Evolutionary conservation across 2,113 vertebrate genomes (phyloP).

Genomic region (Ptilonorhynchus violaceus): DNA sequence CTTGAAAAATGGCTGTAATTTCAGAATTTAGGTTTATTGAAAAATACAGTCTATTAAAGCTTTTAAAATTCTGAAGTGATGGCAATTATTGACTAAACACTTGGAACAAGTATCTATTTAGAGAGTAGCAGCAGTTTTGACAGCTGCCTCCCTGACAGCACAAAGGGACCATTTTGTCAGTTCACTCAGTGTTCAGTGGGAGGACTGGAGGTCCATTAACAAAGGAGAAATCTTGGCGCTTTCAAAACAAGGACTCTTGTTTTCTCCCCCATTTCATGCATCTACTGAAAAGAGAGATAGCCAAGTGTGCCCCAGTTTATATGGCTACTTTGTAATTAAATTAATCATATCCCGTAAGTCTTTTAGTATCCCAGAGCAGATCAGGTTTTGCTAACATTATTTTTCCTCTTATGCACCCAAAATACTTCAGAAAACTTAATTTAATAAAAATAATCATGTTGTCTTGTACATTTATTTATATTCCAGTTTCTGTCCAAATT

Average conservation of each 20-base stretch:
- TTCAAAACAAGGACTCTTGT: neutral
- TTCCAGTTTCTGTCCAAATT: neutral
- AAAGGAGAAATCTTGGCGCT: neutral
- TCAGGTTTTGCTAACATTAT: neutral
- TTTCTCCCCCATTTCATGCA: neutral
- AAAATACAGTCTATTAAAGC: neutral
- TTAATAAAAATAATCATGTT: neutral
- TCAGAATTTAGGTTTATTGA: neutral
- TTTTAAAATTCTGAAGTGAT: neutral
- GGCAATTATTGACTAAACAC: neutral
- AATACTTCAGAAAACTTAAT: neutral
- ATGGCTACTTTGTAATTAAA: neutral
- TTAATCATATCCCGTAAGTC: neutral
- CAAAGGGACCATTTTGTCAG: slow-evolving; percentile 18
- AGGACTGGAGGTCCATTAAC: neutral
- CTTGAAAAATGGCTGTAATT: neutral
- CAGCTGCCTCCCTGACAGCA: slow-evolving; percentile 2
- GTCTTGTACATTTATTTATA: neutral
- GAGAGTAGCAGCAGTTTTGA: neutral
- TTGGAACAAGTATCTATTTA: neutral
- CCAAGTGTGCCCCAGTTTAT: neutral
- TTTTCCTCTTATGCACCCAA: neutral
- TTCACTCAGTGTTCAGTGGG: neutral
- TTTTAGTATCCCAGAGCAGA: neutral
- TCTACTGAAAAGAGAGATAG: neutral